Percentiles rank a stretch among this genome's conserved stretches.
These are phyloP conservation scores for Epinotia bilunana DNA, from an alignment of 2,888 invertebrate genomes.

Conservation along the genomic window DNA sequence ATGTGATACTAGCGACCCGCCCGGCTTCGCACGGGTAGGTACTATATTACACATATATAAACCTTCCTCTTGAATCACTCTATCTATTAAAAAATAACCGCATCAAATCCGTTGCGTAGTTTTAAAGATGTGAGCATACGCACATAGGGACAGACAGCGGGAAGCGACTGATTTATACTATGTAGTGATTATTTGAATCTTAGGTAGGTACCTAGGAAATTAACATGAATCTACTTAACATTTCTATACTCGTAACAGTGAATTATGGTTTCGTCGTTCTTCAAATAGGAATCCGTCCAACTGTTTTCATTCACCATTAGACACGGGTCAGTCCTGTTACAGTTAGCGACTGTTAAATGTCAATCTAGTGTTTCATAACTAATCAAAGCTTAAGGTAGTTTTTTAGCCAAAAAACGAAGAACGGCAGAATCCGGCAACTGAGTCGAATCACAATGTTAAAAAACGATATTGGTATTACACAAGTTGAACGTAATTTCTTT, in stretches of 20 bases:
- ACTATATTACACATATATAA: too few species aligned
- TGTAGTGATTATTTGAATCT: too few species aligned
- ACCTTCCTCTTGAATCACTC: too few species aligned
- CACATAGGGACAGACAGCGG: too few species aligned
- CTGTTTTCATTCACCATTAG: conserved; percentile 31
- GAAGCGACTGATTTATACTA: too few species aligned
- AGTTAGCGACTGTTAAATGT: conserved; percentile 35
- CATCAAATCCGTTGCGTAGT: too few species aligned
- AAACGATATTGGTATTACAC: conserved; percentile 41
- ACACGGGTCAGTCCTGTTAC: conserved; percentile 34
- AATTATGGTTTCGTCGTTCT: neutral
- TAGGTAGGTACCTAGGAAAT: too few species aligned
- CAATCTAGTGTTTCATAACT: conserved; percentile 40
- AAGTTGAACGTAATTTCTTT: conserved; percentile 27
- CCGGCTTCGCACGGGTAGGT: too few species aligned
- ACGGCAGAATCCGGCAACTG: conserved; percentile 18
- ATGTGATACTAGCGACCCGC: too few species aligned
- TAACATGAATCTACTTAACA: neutral
- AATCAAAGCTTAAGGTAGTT: conserved; percentile 35
- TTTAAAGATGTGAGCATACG: too few species aligned
- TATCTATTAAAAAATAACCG: too few species aligned
- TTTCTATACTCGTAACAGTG: neutral
- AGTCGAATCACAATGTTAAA: conserved; percentile 32
- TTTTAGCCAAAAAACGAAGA: conserved; percentile 32
- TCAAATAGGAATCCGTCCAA: conserved; percentile 10